Conservation (phyloP, 2,113 vertebrate species). For the Alectura lathami region DNA sequence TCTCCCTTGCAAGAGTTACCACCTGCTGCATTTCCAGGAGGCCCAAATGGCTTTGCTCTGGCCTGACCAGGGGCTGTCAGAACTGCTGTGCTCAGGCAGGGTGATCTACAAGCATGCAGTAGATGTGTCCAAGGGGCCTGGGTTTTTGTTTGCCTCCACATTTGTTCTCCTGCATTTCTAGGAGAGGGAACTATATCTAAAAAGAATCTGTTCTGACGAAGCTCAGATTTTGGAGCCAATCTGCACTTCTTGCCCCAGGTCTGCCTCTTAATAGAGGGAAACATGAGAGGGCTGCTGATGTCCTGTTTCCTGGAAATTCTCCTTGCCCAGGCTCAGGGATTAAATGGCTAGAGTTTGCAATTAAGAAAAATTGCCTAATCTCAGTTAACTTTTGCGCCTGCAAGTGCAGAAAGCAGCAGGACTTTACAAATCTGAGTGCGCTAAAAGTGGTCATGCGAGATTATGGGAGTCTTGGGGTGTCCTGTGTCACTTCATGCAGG, state of each 20-base stretch:
- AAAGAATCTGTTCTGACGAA: neutral
- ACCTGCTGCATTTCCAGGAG: conserved; percentile 37
- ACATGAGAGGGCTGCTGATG: neutral
- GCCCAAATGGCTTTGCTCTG: neutral
- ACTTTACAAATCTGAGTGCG: neutral
- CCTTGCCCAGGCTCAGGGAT: neutral
- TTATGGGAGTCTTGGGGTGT: neutral
- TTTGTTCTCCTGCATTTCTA: neutral
- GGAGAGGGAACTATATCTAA: neutral
- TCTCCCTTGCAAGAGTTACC: conserved; percentile 47
- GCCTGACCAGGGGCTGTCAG: neutral
- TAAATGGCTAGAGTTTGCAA: neutral
- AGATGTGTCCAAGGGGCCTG: neutral
- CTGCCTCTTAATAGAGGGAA: neutral
- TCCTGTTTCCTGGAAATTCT: neutral
- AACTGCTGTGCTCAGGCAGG: neutral
- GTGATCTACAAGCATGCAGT: neutral
- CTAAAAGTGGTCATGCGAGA: conserved; percentile 29
- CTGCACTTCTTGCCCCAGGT: neutral
- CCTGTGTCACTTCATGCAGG: conserved; percentile 46
- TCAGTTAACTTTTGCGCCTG: conserved; percentile 1
- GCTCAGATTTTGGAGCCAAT: neutral
- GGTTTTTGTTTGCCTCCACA: neutral
- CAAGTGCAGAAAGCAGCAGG: conserved; percentile 50
- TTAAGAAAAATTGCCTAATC: neutral